Percentiles rank a stretch among this genome's conserved stretches.
phyloP scores from a whole-genome alignment of 2,797 vertebrate genomes.

The Notoglanidium macrostoma region DNA sequence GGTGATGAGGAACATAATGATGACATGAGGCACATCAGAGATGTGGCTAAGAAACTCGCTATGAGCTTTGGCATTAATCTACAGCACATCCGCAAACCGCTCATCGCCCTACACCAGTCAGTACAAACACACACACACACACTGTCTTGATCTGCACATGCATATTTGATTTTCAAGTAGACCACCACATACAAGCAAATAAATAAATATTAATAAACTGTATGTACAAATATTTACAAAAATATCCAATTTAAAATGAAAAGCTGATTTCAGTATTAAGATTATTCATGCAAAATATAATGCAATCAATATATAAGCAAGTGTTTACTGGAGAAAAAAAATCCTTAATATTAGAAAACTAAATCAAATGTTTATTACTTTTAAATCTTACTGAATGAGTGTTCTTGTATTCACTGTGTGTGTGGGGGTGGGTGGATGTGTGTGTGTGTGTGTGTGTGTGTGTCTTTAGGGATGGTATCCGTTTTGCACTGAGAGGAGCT shows the following conservation, averaged over 20 bases:
- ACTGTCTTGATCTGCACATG: background rate
- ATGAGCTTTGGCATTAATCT: constrained; percentile 84
- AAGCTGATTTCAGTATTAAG: too few species aligned
- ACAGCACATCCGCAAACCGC: constrained; percentile 73
- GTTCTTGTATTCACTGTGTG: background rate
- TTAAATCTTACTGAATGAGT: background rate
- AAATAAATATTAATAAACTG: background rate
- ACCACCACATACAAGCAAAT: background rate
- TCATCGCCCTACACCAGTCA: constrained; percentile 83
- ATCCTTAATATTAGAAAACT: background rate
- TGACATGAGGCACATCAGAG: constrained; percentile 78
- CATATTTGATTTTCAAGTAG: background rate
- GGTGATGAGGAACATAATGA: constrained; percentile 63
- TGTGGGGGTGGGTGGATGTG: background rate
- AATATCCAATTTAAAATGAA: background rate
- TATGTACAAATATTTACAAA: background rate
- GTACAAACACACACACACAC: constrained; percentile 31
- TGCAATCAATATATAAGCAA: background rate
- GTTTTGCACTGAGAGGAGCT: constrained; percentile 76
- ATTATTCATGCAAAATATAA: background rate
- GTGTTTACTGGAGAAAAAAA: background rate
- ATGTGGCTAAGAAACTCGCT: constrained; percentile 83
- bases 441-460: background rate
- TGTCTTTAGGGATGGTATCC: constrained; percentile 79
- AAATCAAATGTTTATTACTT: background rate